Conservation (phyloP, 2,888 invertebrate species). For the Lydus trimaculatus region DNA sequence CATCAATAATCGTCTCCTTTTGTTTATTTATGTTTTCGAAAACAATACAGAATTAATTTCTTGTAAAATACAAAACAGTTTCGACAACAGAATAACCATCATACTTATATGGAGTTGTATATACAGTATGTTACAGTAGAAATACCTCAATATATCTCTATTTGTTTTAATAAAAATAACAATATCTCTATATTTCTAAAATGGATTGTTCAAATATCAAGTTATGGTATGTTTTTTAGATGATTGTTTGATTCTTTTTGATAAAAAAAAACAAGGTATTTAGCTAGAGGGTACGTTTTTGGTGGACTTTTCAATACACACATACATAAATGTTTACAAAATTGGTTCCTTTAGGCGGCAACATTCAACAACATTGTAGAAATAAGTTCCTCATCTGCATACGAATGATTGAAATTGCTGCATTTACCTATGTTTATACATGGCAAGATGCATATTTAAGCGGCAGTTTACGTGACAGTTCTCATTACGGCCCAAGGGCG, state of each 20-base stretch:
- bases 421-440: conserved; percentile 14
- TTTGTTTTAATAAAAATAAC: not conserved
- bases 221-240: not conserved
- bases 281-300: not conserved
- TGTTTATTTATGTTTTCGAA: conserved; percentile 1
- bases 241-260: not conserved
- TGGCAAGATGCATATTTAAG: conserved; percentile 19
- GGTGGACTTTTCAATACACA: not conserved
- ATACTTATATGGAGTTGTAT: not conserved
- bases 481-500: conserved; percentile 29
- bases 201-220: not conserved
- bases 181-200: not conserved
- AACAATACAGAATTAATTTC: conserved; percentile 7
- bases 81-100: not conserved
- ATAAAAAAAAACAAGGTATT: not conserved
- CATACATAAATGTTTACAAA: not conserved
- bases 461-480: conserved; percentile 29
- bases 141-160: not conserved
- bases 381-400: conserved; percentile 17
- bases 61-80: conserved; percentile 2
- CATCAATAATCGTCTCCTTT: not conserved
- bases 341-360: conserved; percentile 8
- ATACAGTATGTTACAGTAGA: not conserved
- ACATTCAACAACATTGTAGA: conserved; percentile 6
- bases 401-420: conserved; percentile 27